These are phyloP conservation scores for Phalacrocorax aristotelis DNA, from an alignment of 2,113 vertebrate species.

Conservation along the genomic window DNA sequence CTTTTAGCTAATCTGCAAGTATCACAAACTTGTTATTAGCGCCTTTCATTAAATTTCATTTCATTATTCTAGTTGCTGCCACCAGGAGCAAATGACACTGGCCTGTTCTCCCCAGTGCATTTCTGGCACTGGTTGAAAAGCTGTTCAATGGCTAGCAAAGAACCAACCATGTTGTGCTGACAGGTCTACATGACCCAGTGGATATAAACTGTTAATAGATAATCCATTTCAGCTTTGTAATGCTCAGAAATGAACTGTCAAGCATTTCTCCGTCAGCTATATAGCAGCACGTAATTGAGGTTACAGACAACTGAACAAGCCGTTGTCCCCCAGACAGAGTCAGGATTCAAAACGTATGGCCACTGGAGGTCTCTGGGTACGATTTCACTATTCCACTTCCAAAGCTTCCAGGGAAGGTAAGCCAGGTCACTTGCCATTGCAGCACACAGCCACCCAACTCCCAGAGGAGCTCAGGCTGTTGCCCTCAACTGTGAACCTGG, in stretches of 20 bases:
- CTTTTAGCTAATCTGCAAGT: background rate
- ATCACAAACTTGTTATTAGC: background rate
- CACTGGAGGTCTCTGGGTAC: background rate
- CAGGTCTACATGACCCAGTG: background rate
- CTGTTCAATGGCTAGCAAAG: background rate
- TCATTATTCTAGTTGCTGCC: background rate
- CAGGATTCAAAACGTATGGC: background rate
- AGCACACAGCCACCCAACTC: background rate
- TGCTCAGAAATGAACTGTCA: background rate
- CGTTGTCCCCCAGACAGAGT: background rate
- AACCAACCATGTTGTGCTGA: background rate
- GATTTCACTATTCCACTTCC: background rate
- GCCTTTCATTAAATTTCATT: background rate
- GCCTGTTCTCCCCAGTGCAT: accelerated
- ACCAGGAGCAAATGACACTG: background rate
- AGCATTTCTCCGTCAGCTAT: background rate
- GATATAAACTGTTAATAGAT: background rate
- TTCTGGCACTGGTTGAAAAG: background rate
- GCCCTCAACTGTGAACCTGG: background rate
- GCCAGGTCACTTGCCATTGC: background rate
- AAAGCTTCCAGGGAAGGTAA: background rate
- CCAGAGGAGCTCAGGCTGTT: background rate
- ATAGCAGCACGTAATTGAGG: background rate
- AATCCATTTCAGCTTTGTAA: background rate
- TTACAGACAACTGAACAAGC: background rate